Evolutionary conservation across 2,797 vertebrate genomes (phyloP).

Genomic region (Channallabes apus): DNA sequence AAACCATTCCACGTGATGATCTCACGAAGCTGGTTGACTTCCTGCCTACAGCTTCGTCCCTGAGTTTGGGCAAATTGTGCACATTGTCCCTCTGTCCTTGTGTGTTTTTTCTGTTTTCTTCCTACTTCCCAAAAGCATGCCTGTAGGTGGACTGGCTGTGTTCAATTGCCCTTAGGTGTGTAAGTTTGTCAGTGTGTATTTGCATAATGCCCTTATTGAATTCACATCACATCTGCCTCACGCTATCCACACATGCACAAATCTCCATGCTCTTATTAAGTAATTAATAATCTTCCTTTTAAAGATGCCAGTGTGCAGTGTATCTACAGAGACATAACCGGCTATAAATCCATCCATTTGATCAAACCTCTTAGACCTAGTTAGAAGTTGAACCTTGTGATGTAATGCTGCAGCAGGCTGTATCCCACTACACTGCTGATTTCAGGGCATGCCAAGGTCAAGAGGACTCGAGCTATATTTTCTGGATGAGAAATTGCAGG

Average conservation of each 20-base stretch:
- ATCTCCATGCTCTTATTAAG: background rate
- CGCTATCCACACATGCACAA: background rate
- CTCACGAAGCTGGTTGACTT: no score
- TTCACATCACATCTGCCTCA: background rate
- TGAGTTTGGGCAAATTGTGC: background rate
- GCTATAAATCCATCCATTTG: background rate
- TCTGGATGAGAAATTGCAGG: constrained; percentile 25
- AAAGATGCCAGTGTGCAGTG: background rate
- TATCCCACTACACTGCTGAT: background rate
- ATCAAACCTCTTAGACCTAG: constrained; percentile 8
- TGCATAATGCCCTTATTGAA: background rate
- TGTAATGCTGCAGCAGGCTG: constrained; percentile 25
- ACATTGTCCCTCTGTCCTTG: background rate
- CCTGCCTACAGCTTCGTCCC: background rate
- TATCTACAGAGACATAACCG: background rate
- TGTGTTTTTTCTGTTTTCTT: background rate
- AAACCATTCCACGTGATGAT: no score
- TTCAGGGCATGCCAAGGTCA: constrained; percentile 34
- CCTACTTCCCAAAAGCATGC: background rate
- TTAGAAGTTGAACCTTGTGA: constrained; percentile 12
- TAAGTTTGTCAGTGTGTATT: background rate
- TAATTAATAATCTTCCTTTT: background rate
- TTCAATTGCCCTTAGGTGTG: background rate
- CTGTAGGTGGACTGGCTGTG: background rate
- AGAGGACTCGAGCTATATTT: background rate